Evolutionary conservation across 2,888 invertebrate genomes (phyloP), one percentile per base, ranked within the genome.

Genomic region (Ectemnius cavifrons): DNA sequence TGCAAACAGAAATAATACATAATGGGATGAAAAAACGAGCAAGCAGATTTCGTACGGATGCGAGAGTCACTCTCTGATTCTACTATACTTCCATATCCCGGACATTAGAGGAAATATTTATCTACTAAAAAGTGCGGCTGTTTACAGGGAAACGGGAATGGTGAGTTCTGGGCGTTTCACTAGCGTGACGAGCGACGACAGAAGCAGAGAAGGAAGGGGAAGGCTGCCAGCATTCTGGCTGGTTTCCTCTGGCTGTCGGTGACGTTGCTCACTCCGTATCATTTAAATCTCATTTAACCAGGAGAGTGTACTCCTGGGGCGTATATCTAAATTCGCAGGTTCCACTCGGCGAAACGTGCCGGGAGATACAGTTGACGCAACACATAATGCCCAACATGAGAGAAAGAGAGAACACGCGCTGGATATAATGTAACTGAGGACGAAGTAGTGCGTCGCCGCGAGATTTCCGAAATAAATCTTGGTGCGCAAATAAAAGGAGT

Each of bases 381-480:
- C 37, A 71, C 67, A 57, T 73, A 73, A 79, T 65, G 65, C 57
- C 18, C 37, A 6, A 37, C 37, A 37, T 11, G 37, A 6, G 37
- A 37, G 37, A 37, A 11, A 6, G 57, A 8, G 67, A 16, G 20
- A 11, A 52, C 57, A 60, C 23, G 3, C 23, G 23, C 49, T 28
- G 11, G 49, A 70, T 75, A 71, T 73, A 71, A 80, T 63, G 56
- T 64, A 63, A 67, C 64, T 57, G 65, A 23, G 37, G 37, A n/a
- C 52, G 14, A 52, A 5, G 52, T 1, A 52, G 5, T 2, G 52
- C 52, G 16, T 6, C 60, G 66, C 64, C 70, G 56, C 64, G 65
- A 62, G 68, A 75, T 82, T 82, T 82, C 72, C 78, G 63, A 75
- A 78, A 82, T 80, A 82, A 82, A 82, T 82, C 80, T 77, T 72